Base-by-base conservation (phyloP, 1,140 invertebrate species). In the Penaeus indicus region DNA sequence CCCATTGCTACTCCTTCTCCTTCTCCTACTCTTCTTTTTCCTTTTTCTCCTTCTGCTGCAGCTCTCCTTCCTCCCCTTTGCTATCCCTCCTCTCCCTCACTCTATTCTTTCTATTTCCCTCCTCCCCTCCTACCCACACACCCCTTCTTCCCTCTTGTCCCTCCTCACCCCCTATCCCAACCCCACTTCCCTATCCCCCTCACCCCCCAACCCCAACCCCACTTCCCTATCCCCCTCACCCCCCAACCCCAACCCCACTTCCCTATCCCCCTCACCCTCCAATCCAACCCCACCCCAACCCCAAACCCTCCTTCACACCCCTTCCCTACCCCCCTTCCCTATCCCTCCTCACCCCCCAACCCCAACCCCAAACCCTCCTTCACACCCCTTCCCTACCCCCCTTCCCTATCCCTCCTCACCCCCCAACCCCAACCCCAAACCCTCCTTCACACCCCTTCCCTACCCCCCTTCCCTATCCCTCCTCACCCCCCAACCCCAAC, bases 181-280 rank as follows among this genome's bases (percentile, higher is more conserved):
- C 25, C 19, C 75, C 38, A 19, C 19, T 5, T 5, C 38, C 21
- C 27, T n/a, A 7, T 77, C 19, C 22, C 32, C n/a, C 47, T 18
- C 16, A 8, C 4, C 21, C 25, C n/a, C 16, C 19, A 0, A 8
- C 22, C 21, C 13, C 32, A 4, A 5, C 25, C 19, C 22, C 5
- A 1, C 38, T 10, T 19, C 75, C 21, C 27, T n/a, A 7, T 77
- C 19, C 22, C 32, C 38, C 7, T n/a, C 21, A 7, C 21, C 18
- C 19, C 32, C n/a, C 38, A 2, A 3, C 75, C 27, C 8, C 13
- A 5, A n/a, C 19, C 32, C 25, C 27, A 0, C 13, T 5, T 25
- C 38, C 25, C 3, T 25, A 18, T 10, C 3, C 42, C 42, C 18
- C 80, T 63, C 32, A 91, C 90, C 89, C 22, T 47, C 7, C 38